Evolutionary conservation across 2,888 invertebrate species (phyloP).

Genomic region (Amphipoea lucens): DNA sequence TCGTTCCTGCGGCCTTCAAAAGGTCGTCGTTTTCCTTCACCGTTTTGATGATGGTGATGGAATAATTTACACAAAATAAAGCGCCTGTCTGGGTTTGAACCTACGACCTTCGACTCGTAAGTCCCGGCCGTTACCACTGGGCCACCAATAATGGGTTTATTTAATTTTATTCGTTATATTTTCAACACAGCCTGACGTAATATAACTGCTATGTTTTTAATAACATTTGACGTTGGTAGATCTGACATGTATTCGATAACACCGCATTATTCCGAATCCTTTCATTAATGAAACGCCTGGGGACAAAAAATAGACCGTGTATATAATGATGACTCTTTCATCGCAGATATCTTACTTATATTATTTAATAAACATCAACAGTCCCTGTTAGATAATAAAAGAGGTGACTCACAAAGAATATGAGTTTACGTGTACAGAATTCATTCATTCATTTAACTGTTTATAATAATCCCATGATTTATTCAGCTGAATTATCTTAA

Average conservation of each 20-base stretch:
- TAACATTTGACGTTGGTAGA: background rate
- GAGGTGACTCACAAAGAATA: conserved; percentile 40
- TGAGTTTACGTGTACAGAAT: conserved; percentile 26
- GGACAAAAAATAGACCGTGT: background rate
- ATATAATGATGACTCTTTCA: conserved; percentile 19
- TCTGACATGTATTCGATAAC: background rate
- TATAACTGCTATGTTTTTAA: background rate
- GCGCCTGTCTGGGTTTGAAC: no score
- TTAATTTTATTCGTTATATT: background rate
- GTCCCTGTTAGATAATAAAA: conserved; percentile 21
- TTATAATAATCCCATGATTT: conserved; percentile 49
- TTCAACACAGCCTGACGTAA: background rate
- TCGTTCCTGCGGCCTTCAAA: no score
- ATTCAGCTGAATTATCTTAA: conserved; percentile 28
- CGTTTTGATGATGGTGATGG: no score
- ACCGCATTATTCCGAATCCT: background rate
- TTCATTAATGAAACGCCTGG: background rate
- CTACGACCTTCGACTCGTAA: no score
- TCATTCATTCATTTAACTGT: conserved; percentile 41
- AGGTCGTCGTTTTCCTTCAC: no score
- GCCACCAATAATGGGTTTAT: background rate
- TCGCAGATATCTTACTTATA: conserved; percentile 21
- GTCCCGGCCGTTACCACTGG: no score
- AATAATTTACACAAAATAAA: no score
- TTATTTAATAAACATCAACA: conserved; percentile 40